phyloP scores from a whole-genome alignment of 2,113 vertebrate genomes.

The Capreolus pygargus region DNA sequence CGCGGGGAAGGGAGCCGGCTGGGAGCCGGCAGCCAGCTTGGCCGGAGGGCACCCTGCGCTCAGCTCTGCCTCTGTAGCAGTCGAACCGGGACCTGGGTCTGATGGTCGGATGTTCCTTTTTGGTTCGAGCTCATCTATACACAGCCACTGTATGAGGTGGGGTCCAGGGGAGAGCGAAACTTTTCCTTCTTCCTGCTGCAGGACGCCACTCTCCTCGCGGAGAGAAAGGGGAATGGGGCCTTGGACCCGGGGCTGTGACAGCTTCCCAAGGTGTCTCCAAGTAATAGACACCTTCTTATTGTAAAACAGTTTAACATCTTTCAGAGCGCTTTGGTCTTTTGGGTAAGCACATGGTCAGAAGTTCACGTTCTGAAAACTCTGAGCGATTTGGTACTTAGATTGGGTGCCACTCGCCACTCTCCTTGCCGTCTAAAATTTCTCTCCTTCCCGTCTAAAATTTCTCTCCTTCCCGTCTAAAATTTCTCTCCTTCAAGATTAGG shows the following conservation, averaged over 20 bases:
- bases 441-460: background rate
- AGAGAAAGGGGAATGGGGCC: background rate
- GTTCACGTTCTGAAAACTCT: background rate
- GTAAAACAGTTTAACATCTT: background rate
- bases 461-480: background rate
- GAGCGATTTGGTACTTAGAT: background rate
- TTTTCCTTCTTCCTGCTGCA: background rate
- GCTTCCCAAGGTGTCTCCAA: background rate
- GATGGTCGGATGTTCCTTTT: background rate
- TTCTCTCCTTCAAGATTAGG: background rate
- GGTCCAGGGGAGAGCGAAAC: background rate
- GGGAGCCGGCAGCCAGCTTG: accelerated
- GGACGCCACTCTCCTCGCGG: background rate
- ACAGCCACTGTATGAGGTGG: accelerated
- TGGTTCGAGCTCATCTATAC: background rate
- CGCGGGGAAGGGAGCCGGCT: background rate
- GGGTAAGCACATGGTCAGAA: background rate
- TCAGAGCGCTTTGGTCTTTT: background rate
- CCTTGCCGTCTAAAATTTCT: background rate
- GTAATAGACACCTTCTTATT: background rate
- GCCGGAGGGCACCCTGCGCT: background rate
- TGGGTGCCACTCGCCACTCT: background rate
- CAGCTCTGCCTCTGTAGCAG: background rate
- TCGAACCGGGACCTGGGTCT: accelerated
- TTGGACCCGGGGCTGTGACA: background rate